Conservation (phyloP, 2,113 vertebrate genomes). For the Elephantulus edwardii region DNA sequence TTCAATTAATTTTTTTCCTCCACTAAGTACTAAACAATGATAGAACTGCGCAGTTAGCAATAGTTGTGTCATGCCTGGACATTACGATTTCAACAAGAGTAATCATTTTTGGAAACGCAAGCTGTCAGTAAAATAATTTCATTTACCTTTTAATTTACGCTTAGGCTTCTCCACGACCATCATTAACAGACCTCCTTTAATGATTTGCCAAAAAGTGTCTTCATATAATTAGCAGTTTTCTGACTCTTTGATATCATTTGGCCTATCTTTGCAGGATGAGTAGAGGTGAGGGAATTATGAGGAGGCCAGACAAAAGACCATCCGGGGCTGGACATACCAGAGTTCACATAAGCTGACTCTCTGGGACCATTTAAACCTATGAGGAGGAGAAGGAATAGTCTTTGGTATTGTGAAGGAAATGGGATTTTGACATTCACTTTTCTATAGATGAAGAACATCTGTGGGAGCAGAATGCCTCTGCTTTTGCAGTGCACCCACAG, state of each 20-base stretch:
- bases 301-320: not conserved
- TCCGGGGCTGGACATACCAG: not conserved
- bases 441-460: slow-evolving; percentile 48
- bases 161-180: slow-evolving; percentile 10
- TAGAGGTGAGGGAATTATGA: not conserved
- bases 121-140: slow-evolving; percentile 64
- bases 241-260: not conserved
- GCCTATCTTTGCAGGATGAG: not conserved
- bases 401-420: not conserved
- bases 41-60: slow-evolving; percentile 61
- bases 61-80: slow-evolving; percentile 49
- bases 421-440: slow-evolving; percentile 20
- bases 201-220: slow-evolving; percentile 47
- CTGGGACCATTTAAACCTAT: not conserved
- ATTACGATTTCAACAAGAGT: slow-evolving; percentile 56
- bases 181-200: slow-evolving; percentile 44
- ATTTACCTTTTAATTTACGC: slow-evolving; percentile 60
- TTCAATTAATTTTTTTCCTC: slow-evolving; percentile 67
- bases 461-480: slow-evolving; percentile 27
- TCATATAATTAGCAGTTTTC: slow-evolving; percentile 45
- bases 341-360: not conserved
- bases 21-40: slow-evolving; percentile 51
- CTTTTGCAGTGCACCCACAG: slow-evolving; percentile 23
- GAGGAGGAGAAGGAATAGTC: not conserved
- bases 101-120: slow-evolving; percentile 43